Evolutionary conservation across 2,113 vertebrate genomes (phyloP).

Genomic region (Petroica traversi): DNA sequence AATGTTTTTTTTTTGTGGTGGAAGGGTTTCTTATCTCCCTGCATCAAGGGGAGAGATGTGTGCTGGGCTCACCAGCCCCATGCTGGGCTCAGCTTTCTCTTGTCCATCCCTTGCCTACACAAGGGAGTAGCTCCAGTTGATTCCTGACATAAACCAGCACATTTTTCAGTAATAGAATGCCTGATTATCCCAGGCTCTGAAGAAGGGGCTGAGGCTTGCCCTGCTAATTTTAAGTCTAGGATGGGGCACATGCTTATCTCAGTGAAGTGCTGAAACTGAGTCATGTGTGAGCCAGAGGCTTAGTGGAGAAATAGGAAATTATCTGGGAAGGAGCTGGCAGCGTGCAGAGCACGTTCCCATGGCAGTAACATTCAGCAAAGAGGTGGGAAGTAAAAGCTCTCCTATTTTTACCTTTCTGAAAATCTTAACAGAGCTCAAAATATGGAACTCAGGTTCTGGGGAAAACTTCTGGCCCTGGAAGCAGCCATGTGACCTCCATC

Average conservation of each 20-base stretch:
- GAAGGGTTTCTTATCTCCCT: background rate
- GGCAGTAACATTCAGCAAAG: conserved; percentile 50
- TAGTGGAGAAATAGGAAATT: conserved; percentile 44
- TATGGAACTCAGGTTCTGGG: background rate
- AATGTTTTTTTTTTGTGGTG: background rate
- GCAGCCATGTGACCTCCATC: background rate
- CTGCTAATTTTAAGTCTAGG: conserved; percentile 43
- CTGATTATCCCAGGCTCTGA: background rate
- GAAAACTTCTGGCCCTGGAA: background rate
- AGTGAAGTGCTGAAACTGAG: conserved; percentile 46
- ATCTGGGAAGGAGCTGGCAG: conserved; percentile 30
- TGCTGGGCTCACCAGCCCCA: background rate
- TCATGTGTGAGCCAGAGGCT: conserved; percentile 60
- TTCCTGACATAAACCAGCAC: background rate
- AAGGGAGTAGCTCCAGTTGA: background rate
- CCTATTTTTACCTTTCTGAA: conserved; percentile 52
- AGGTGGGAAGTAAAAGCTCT: conserved; percentile 50
- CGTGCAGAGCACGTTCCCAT: conserved; percentile 44
- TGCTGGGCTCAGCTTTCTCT: background rate
- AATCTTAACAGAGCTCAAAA: background rate
- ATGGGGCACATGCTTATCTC: conserved; percentile 35
- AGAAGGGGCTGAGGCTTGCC: background rate
- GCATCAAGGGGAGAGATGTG: background rate
- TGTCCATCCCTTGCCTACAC: background rate
- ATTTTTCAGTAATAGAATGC: background rate